phyloP scores from a whole-genome alignment of 2,113 vertebrate species.

The Callospermophilus lateralis region DNA sequence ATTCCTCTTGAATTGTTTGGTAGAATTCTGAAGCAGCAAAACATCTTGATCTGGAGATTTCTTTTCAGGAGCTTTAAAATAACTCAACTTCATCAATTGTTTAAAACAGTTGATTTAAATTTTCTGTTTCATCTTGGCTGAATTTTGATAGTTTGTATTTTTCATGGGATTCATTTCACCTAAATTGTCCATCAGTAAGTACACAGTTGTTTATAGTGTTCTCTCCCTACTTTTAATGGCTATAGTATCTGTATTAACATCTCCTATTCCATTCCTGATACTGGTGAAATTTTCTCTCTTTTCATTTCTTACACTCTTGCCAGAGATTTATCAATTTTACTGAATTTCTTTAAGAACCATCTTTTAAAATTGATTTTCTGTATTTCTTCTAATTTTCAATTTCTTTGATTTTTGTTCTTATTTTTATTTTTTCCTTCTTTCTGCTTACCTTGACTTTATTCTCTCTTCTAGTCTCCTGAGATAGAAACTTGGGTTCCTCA shows the following conservation, averaged over 20 bases:
- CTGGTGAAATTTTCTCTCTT: not conserved
- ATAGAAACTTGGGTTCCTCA: not conserved
- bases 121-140: not conserved
- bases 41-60: not conserved
- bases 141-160: not conserved
- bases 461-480: not conserved
- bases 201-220: not conserved
- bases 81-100: not conserved
- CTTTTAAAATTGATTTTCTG: not conserved
- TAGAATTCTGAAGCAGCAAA: slow-evolving; percentile 1
- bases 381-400: not conserved
- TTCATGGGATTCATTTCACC: not conserved
- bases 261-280: not conserved
- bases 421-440: not conserved
- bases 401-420: not conserved
- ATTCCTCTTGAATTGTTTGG: not conserved
- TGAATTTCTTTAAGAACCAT: not conserved
- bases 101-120: not conserved
- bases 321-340: not conserved
- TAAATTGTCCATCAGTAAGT: not conserved
- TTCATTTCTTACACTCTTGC: not conserved
- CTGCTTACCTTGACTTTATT: not conserved
- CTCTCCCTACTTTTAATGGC: not conserved
- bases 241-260: not conserved
- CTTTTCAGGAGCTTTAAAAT: slow-evolving; percentile 26